Conservation (phyloP, 1,140 invertebrate genomes). For the Anadara kagoshimensis region DNA sequence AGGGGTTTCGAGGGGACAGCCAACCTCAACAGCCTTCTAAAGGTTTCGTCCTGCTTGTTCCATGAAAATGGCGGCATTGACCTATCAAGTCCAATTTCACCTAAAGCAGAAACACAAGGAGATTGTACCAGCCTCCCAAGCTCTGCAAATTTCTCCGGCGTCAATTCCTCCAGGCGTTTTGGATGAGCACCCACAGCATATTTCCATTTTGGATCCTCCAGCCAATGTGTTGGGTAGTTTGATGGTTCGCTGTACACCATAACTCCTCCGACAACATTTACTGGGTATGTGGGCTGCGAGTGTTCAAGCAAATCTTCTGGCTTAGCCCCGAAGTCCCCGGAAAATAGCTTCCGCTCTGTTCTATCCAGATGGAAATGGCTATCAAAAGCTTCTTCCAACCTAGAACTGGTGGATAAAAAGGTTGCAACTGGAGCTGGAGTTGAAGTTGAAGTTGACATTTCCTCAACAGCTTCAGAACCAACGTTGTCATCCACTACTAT, state of each 20-base stretch:
- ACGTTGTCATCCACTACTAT: no score
- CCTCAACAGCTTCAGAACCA: no score
- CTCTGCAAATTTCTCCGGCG: not conserved
- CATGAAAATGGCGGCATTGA: not conserved
- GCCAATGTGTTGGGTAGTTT: not conserved
- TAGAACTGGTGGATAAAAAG: no score
- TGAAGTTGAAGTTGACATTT: no score
- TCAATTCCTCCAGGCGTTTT: no score
- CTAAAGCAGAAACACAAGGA: not conserved
- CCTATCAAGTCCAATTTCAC: not conserved
- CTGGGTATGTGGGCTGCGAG: not conserved
- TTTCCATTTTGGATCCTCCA: not conserved
- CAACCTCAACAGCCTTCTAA: not conserved
- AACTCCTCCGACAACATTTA: not conserved
- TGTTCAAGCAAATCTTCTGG: not conserved
- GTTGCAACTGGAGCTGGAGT: no score
- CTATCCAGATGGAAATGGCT: not conserved
- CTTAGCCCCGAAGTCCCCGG: not conserved
- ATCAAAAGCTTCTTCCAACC: not conserved
- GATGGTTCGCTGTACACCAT: not conserved
- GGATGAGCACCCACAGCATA: not conserved
- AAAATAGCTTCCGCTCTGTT: no score
- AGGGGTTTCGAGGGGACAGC: not conserved
- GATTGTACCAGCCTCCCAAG: not conserved
- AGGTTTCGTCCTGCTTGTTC: not conserved